Percentiles rank a stretch among this genome's conserved stretches.
Evolutionary conservation across 2,888 invertebrate species (phyloP).

Genomic region (Corbicula japonica): DNA sequence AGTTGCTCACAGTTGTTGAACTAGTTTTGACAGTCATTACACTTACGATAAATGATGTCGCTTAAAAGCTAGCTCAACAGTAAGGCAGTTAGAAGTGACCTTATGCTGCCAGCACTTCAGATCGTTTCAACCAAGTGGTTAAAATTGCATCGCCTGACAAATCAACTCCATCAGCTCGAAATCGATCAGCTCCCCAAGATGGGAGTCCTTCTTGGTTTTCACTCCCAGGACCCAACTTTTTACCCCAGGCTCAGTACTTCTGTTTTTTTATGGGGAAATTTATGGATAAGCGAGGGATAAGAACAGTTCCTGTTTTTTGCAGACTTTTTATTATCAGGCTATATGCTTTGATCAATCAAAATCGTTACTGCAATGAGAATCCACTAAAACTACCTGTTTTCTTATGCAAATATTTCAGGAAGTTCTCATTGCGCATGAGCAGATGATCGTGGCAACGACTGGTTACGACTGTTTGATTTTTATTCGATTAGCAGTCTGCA

Average conservation of each 20-base stretch:
- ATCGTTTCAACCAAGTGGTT: too few species aligned
- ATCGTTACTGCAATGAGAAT: background rate
- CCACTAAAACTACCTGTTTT: background rate
- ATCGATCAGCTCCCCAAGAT: too few species aligned
- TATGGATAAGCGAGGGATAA: background rate
- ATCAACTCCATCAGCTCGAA: too few species aligned
- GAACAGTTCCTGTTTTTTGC: background rate
- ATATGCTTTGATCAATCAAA: background rate
- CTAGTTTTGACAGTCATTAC: too few species aligned
- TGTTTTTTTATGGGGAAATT: background rate
- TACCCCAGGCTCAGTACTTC: background rate
- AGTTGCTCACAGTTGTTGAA: background rate
- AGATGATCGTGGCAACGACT: constrained; percentile 63
- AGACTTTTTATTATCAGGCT: background rate
- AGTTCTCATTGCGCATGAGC: constrained; percentile 56
- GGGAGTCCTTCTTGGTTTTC: too few species aligned
- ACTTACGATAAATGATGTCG: too few species aligned
- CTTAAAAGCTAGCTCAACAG: too few species aligned
- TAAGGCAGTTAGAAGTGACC: too few species aligned
- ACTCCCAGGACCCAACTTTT: constrained; percentile 16
- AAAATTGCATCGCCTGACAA: too few species aligned
- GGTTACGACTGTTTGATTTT: too few species aligned
- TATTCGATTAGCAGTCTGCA: too few species aligned
- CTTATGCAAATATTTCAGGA: constrained; percentile 56
- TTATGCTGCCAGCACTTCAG: too few species aligned